Evolutionary conservation across 1,140 invertebrate species (phyloP).

Genomic region (Microvelia longipes): DNA sequence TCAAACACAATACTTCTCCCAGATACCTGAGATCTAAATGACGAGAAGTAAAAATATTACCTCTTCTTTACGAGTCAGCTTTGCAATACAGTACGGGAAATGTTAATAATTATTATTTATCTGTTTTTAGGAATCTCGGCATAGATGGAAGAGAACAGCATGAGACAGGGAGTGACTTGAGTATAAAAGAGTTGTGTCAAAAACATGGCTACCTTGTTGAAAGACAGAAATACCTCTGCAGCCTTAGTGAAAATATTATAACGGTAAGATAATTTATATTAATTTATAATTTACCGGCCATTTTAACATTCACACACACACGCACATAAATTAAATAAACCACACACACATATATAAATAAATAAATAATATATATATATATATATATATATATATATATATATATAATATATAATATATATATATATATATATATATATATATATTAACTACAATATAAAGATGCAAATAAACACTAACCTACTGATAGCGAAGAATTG

Average conservation of each 20-base stretch:
- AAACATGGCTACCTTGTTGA: constrained; percentile 38
- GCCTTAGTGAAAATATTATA: constrained; percentile 36
- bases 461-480: too few species aligned
- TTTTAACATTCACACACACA: not conserved
- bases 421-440: not conserved
- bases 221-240: constrained; percentile 40
- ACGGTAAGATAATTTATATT: constrained; percentile 15
- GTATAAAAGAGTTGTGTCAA: constrained; percentile 37
- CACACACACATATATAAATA: not conserved
- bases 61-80: too few species aligned
- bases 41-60: too few species aligned
- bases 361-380: not conserved
- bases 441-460: not conserved
- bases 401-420: not conserved
- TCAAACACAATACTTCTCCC: too few species aligned
- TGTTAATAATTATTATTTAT: not conserved
- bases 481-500: too few species aligned
- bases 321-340: too few species aligned
- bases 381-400: not conserved
- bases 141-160: not conserved
- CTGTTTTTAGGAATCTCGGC: constrained; percentile 6
- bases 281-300: not conserved
- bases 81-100: too few species aligned
- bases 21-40: too few species aligned
- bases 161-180: constrained; percentile 1